Percentiles rank a stretch among this genome's conserved stretches.
Conservation (phyloP, 2,113 vertebrate genomes). For the Tetrax tetrax region DNA sequence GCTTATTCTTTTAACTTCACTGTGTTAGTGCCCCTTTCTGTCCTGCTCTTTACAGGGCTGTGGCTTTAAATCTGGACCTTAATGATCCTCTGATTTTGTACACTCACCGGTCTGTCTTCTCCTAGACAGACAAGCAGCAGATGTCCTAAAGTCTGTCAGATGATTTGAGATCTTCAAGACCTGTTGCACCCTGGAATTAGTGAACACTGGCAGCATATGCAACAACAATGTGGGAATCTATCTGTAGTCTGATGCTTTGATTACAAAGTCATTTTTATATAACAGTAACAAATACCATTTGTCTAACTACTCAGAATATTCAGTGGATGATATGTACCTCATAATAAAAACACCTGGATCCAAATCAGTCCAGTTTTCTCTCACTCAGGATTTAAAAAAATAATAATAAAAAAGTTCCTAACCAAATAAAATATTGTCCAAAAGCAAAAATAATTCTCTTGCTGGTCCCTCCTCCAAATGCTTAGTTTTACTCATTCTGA, state of each 20-base stretch:
- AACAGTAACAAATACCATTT: background rate
- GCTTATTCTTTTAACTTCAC: background rate
- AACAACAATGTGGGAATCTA: background rate
- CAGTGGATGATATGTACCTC: background rate
- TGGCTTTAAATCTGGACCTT: background rate
- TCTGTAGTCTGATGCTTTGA: background rate
- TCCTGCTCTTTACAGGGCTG: background rate
- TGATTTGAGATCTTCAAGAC: background rate
- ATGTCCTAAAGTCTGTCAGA: background rate
- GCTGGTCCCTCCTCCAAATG: background rate
- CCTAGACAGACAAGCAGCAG: background rate
- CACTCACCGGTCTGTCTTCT: background rate
- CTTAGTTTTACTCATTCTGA: background rate
- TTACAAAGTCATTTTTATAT: background rate
- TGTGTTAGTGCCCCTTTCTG: background rate
- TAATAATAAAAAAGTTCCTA: background rate
- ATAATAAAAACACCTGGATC: background rate
- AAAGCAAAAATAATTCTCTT: background rate
- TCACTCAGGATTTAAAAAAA: background rate
- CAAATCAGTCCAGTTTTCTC: background rate
- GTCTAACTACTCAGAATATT: background rate
- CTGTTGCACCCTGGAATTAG: background rate
- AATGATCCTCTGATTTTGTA: background rate
- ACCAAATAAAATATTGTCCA: background rate
- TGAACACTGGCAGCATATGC: background rate